Evolutionary conservation across 1,140 invertebrate species (phyloP), one percentile per base, ranked within the genome.

Genomic region (Pararge aegeria): DNA sequence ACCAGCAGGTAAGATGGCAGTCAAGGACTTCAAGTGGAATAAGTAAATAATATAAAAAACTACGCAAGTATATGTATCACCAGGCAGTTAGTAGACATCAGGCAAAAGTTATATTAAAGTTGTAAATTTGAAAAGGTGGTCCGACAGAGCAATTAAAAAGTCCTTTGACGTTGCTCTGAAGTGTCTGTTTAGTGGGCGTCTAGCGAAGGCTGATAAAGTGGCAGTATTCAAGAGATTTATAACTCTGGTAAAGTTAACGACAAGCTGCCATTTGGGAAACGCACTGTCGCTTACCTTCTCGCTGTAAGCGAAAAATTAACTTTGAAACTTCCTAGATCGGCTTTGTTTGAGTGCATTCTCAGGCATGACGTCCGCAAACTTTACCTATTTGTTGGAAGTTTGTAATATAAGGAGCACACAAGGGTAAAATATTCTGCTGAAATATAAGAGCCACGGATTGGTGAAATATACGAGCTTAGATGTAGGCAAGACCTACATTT

Each of bases 161-260:
- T 57, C 63, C 72, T 82, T 75, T 73, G 70, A 75, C 65, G 67
- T 73, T 53, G 64, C 70, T 73, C 73, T 73, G 68, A 81, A 69
- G 67, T 71, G 70, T 72, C 70, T 68, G 68, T 70, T 73, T 62
- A 64, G 64, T 58, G 68, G 61, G 70, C 55, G 61, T 65, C 69
- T 64, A 74, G 66, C 62, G 65, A 70, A 64, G 67, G 61, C 64
- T 73, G 66, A 83, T 83, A 80, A 84, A 76, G 67, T 64, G 60
- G 58, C 60, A 34, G 70, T 61, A 79, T 84, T 81, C 68, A 66
- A 50, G 53, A 83, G 77, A 87, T 87, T 83, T 87, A 87, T 78
- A 75, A 77, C 70, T 64, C 51, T 64, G 75, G 70, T 70, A 73
- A 83, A 82, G 67, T 83, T 84, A 81, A 84, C 69, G 78, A 75